Evolutionary conservation across 2,113 vertebrate species (phyloP), one percentile per base, ranked within the genome.

Genomic region (Hepsetus odoe): DNA sequence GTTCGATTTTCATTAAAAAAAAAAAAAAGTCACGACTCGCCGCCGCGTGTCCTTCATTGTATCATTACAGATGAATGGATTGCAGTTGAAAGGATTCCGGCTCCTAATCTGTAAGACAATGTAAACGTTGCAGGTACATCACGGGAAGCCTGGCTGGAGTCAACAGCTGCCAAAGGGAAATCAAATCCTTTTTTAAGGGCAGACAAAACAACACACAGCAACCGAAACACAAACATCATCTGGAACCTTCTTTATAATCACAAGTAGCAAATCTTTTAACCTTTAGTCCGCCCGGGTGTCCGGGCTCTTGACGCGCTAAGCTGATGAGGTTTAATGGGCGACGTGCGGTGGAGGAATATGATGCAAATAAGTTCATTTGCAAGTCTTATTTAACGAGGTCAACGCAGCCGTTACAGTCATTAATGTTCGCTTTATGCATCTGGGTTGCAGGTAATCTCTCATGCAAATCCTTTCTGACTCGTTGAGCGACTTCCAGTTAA

Each of bases 1-100:
- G n/a, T n/a, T 26, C 1, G 59, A 66, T 66, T 77, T 69, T 53
- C 51, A 76, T 69, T 77, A 59, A 77, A 67, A 77, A 55, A 67
- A 38, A 26, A 7, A 68, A 44, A 67, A 1, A 2, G 53, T 24
- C 33, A 75, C 4, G 20, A 11, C 38, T 40, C 44, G 4, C 35
- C 35, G 4, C 35, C 35, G 4, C 35, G 40, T 12, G 2, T 49
- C 14, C 1, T 49, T 49, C 18, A 42, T 11, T 42, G 1, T 42
- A 42, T 42, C 6, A 42, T 11, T 11, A 11, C 35, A 16, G 44
- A 46, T 46, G 13, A 46, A 46, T 46, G 44, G 44, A 14, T 46
- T 46, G 14, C 13, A 16, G 14, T 1, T 16, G 18, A n/a, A n/a
- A n/a, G n/a, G n/a, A n/a, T n/a, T n/a, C n/a, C n/a, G n/a, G n/a